These are phyloP conservation scores for Pristionchus japonicus DNA, from an alignment of 2,888 invertebrate species.

Conservation along the genomic window DNA sequence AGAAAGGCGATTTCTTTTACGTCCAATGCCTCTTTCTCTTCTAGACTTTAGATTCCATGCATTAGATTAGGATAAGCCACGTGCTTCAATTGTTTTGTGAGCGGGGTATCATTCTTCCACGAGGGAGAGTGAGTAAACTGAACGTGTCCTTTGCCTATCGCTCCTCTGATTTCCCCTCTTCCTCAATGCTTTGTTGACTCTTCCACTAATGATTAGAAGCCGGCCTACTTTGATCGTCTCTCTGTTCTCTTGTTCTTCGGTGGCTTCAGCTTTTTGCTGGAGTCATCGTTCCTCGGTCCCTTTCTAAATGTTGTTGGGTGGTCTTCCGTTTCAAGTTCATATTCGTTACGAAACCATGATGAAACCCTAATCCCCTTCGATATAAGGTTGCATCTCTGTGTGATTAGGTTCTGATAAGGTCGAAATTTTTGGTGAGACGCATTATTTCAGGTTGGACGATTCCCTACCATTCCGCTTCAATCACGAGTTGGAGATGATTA, in stretches of 20 bases:
- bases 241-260: not conserved
- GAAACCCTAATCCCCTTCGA: not conserved
- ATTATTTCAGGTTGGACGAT: constrained; percentile 46
- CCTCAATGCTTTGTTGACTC: constrained; percentile 27
- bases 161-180: not conserved
- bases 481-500: constrained; percentile 72
- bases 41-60: not conserved
- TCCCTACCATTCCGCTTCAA: constrained; percentile 55
- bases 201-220: constrained; percentile 28
- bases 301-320: not conserved
- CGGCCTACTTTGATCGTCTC: constrained; percentile 32
- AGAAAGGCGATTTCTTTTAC: not conserved
- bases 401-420: not conserved
- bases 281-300: not conserved
- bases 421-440: not conserved
- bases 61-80: not conserved
- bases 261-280: not conserved
- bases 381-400: not conserved
- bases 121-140: not conserved
- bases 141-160: not conserved
- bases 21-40: not conserved
- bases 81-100: not conserved
- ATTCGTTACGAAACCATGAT: not conserved
- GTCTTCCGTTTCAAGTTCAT: not conserved
- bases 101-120: not conserved